Evolutionary conservation across 1,140 invertebrate species (phyloP), one percentile per base, ranked within the genome.

Genomic region (Drosophila kurseongensis): DNA sequence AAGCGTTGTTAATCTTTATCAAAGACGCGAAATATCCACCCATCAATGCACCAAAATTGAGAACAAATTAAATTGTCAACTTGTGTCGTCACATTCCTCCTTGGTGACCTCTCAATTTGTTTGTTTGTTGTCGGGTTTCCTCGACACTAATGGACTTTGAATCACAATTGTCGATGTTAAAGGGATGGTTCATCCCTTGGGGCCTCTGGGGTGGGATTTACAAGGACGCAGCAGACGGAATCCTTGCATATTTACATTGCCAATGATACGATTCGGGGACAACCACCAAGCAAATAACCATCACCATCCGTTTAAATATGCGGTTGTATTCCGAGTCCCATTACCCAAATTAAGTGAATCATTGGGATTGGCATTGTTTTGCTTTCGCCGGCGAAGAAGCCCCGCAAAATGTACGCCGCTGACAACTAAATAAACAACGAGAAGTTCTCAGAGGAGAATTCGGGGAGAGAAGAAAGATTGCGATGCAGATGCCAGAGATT

Each of bases 301-400:
- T 67, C 36, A 7, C 60, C 60, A 58, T 58, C 59, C 59, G 59
- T 58, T 62, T 41, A 62, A 58, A 58, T 55, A 63, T 68, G 65
- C 65, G 83, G 79, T 61, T 54, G 58, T 41, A 41, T 67, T 35
- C 48, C 42, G 44, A 62, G 75, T 90, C 82, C 84, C 83, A 89
- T 91, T 91, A 91, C 90, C 83, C 84, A 91, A 91, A 91, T 91
- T 91, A 91, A 91, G 84, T 91, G 88, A 91, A 81, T 91, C 83
- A 76, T 52, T 68, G 60, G 65, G 65, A 68, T 63, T 83, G 51
- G 67, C 90, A 91, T 91, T 91, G 88, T 91, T 91, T 91, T 89
- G 80, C 61, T 76, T 61, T 76, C 47, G 51, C 45, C 12, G 59
- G 47, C 38, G 44, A 59, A 73, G 75, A 82, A 82, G 71, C 75